Percentiles rank a stretch among this genome's conserved stretches.
These are phyloP conservation scores for Ctenicera cuprea DNA, from an alignment of 2,888 invertebrate genomes.

Conservation along the genomic window DNA sequence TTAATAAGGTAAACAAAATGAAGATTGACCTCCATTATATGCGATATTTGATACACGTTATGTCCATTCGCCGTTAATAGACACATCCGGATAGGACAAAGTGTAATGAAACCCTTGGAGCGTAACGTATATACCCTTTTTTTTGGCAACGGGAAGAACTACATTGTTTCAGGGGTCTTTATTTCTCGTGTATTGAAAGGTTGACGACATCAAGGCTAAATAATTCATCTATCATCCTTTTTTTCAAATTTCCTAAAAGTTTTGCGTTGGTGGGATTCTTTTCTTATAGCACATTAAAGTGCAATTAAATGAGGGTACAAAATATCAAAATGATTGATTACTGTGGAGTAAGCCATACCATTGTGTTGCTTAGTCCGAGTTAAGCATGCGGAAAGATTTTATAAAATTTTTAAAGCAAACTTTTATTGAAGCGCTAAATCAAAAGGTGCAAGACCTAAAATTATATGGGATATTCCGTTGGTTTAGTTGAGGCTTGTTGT, in stretches of 20 bases:
- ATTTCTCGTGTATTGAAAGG: not conserved
- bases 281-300: slow-evolving; percentile 11
- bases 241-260: not conserved
- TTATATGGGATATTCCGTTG: too few relatives aligned
- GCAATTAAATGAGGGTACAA: slow-evolving; percentile 5
- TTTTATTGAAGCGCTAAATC: too few relatives aligned
- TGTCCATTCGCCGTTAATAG: slow-evolving; percentile 11
- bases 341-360: not conserved
- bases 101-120: slow-evolving; percentile 6
- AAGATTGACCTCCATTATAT: slow-evolving; percentile 31
- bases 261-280: not conserved
- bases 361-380: not conserved
- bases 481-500: not conserved
- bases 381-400: not conserved
- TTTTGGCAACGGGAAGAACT: not conserved
- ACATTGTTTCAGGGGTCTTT: slow-evolving; percentile 10
- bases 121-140: not conserved
- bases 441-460: too few relatives aligned
- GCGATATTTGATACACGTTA: slow-evolving; percentile 19
- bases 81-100: not conserved
- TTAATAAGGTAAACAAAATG: slow-evolving; percentile 1
- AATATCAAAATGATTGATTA: slow-evolving; percentile 13
- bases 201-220: not conserved
- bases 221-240: slow-evolving; percentile 17
- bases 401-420: too few relatives aligned